Conservation (phyloP, 2,888 invertebrate genomes). For the Sinotaia quadrata region DNA sequence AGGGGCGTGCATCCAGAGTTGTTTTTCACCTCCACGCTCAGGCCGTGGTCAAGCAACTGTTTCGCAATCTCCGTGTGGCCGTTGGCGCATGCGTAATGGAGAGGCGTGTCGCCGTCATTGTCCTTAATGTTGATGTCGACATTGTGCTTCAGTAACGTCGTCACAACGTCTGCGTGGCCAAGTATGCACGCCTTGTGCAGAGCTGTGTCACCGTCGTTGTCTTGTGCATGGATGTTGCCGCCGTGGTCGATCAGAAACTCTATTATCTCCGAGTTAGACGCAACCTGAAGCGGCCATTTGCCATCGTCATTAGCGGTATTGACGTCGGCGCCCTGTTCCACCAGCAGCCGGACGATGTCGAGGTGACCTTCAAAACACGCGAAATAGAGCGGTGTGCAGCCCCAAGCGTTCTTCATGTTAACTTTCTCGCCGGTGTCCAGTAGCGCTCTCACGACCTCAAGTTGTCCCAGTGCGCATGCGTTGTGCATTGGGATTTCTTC, state of each 20-base stretch:
- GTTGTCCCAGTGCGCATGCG: not conserved
- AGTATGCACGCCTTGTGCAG: not conserved
- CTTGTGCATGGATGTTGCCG: not conserved
- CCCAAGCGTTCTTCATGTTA: not conserved
- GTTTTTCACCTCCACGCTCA: not conserved
- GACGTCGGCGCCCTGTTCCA: not conserved
- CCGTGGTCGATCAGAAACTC: not conserved
- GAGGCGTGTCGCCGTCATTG: not conserved
- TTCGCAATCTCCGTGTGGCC: not conserved
- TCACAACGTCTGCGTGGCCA: not conserved
- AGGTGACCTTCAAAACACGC: not conserved
- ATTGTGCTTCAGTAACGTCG: not conserved
- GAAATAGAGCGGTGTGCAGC: not conserved
- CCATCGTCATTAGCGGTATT: not conserved
- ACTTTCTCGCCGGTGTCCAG: not conserved
- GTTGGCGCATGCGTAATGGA: not conserved
- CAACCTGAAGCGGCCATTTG: not conserved
- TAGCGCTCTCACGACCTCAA: not conserved
- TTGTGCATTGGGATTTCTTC: not conserved
- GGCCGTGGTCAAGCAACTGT: not conserved
- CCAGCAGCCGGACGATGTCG: not conserved
- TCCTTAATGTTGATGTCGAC: not conserved
- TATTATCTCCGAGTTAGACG: not conserved
- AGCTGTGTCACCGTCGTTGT: not conserved
- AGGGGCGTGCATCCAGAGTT: not conserved